These are phyloP conservation scores for Glaucopsyche alexis DNA, from an alignment of 2,888 invertebrate species.

Conservation along the genomic window DNA sequence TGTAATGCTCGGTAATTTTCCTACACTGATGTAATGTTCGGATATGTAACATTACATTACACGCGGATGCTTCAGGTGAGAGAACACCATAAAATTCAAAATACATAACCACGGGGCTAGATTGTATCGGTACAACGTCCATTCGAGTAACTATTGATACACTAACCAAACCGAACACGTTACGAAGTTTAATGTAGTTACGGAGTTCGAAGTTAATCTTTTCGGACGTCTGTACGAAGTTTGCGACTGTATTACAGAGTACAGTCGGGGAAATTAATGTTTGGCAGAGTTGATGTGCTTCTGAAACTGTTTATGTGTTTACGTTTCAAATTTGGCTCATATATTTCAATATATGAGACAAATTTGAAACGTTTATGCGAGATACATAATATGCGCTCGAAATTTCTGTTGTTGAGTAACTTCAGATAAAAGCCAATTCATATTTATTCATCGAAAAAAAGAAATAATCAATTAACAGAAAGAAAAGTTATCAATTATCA, in stretches of 20 bases:
- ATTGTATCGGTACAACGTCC: not conserved
- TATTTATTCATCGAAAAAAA: not conserved
- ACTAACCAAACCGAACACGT: conserved; percentile 7
- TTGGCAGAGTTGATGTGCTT: not conserved
- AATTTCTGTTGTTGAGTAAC: no score
- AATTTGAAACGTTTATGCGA: no score
- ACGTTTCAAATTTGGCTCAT: no score
- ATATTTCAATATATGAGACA: no score
- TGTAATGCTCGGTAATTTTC: no score
- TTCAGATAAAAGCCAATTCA: no score
- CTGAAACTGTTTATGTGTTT: no score
- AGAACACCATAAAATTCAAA: no score
- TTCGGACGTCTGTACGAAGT: conserved; percentile 3
- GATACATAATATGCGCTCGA: no score
- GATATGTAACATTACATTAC: no score
- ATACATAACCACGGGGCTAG: not conserved
- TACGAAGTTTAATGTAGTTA: conserved; percentile 25
- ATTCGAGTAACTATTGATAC: not conserved
- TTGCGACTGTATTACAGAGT: conserved; percentile 1
- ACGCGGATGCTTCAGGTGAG: no score
- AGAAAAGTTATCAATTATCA: conserved; percentile 9
- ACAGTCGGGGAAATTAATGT: not conserved
- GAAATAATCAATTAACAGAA: conserved; percentile 1
- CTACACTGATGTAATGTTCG: no score
- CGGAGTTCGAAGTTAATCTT: conserved; percentile 1